A percentile compares a stretch with the other conserved stretches of the same genome.
phyloP scores from a whole-genome alignment of 2,113 vertebrate genomes.

The Saiga tatarica region DNA sequence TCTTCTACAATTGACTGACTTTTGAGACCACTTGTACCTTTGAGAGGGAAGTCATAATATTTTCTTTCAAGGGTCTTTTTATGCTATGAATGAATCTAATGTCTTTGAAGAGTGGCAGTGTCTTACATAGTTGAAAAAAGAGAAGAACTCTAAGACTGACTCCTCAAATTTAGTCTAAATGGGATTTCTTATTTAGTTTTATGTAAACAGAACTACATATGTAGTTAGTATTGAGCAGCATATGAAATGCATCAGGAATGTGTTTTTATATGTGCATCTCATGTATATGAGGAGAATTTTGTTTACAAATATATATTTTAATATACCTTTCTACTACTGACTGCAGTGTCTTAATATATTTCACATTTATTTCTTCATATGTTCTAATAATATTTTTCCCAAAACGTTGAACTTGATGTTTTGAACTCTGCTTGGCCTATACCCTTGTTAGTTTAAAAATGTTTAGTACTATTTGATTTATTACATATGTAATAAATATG shows the following conservation, averaged over 20 bases:
- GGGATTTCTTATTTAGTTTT: conserved; percentile 11
- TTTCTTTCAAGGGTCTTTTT: not conserved
- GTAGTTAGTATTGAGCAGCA: conserved; percentile 25
- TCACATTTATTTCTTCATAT: conserved; percentile 14
- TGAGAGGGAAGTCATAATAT: not conserved
- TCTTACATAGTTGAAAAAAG: not conserved
- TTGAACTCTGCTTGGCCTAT: not conserved
- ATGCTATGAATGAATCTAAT: not conserved
- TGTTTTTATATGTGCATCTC: conserved; percentile 4
- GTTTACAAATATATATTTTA: conserved; percentile 34
- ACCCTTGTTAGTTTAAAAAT: not conserved
- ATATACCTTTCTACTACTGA: not conserved
- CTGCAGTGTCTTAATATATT: conserved; percentile 10
- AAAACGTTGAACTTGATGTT: not conserved
- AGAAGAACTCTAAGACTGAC: not conserved
- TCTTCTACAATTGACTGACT: not conserved
- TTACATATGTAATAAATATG: not conserved
- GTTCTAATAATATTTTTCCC: conserved; percentile 20
- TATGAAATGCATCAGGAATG: conserved; percentile 26
- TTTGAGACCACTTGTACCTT: not conserved
- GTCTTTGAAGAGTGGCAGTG: not conserved
- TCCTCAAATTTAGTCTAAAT: conserved; percentile 39
- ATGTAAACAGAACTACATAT: conserved; percentile 32
- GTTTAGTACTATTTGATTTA: not conserved
- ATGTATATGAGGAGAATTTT: conserved; percentile 18